Evolutionary conservation across 2,113 vertebrate species (phyloP).

Genomic region (Isurus oxyrinchus): DNA sequence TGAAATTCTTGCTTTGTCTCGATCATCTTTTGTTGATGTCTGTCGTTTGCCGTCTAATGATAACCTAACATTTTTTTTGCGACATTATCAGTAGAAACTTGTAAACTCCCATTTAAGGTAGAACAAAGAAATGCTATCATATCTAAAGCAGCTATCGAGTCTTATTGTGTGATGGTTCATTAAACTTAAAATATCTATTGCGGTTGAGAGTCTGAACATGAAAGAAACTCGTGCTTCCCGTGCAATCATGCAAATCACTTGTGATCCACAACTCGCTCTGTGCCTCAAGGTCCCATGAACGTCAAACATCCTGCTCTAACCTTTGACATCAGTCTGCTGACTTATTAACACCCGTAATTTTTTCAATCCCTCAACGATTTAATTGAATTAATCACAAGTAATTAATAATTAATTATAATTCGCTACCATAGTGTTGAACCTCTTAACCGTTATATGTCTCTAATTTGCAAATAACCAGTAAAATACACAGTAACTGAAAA

Average conservation of each 20-base stretch:
- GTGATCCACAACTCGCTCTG: neutral
- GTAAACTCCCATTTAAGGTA: neutral
- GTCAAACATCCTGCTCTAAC: neutral
- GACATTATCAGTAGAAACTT: neutral
- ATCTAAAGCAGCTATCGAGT: neutral
- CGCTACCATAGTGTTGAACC: neutral
- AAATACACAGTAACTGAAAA: neutral
- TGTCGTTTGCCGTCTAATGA: neutral
- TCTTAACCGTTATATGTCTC: neutral
- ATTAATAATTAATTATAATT: neutral
- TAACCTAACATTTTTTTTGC: neutral
- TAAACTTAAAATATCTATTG: neutral
- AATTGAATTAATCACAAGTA: neutral
- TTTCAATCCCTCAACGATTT: neutral
- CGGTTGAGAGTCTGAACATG: neutral
- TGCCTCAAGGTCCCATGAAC: neutral
- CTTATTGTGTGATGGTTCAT: neutral
- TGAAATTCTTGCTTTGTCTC: neutral
- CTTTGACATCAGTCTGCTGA: neutral
- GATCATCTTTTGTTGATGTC: too few relatives aligned
- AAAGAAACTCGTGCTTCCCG: constrained; percentile 26
- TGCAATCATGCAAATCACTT: neutral
- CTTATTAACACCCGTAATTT: too few relatives aligned
- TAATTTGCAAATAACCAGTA: neutral
- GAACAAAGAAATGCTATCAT: neutral